Evolutionary conservation across 2,113 vertebrate genomes (phyloP), one percentile per base, ranked within the genome.

Genomic region (Anguilla rostrata): DNA sequence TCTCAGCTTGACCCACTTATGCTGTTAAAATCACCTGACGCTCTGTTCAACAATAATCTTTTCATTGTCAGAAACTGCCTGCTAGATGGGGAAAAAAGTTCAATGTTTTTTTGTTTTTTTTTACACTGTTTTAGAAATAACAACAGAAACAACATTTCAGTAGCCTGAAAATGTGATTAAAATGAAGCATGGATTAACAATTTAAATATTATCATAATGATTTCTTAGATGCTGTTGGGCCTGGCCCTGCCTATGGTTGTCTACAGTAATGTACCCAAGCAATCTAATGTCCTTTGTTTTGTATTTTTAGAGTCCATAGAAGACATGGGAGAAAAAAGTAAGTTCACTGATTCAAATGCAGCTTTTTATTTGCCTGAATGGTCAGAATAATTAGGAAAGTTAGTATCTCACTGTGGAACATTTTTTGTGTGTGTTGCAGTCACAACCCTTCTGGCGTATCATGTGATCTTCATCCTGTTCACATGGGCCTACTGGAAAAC

Each of bases 401-500:
- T 40, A 18, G 41, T 85, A 15, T 63, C 86, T 39, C 57, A 87
- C 46, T 43, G 89, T 41, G 93, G 91, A 5, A 92, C 93, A 34
- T 91, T 57, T 92, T 89, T 87, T 90, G 34, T 34, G 34, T 93
- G 87, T 95, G 91, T 95, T 95, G 90, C 95, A 98, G 98, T 96
- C 93, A 91, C 97, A 93, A 99, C 98, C 96, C 95, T 99, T 96
- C 95, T 98, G 94, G 95, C 97, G 94, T 99, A 98, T 94, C 98
- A 99, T 95, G 92, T 98, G 92, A 97, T 94, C 87, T 98, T 99
- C 95, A 87, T 98, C 93, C 97, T 99, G 97, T 99, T 99, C 94
- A 95, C 97, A 34, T 99, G 98, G 98, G 98, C 98, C 89, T 99
- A 99, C 94, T 98, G 97, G 97, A 98, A 97, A 95, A 98, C 98